Evolutionary conservation across 2,797 vertebrate species (phyloP).

Genomic region (Etheostoma perlongum): DNA sequence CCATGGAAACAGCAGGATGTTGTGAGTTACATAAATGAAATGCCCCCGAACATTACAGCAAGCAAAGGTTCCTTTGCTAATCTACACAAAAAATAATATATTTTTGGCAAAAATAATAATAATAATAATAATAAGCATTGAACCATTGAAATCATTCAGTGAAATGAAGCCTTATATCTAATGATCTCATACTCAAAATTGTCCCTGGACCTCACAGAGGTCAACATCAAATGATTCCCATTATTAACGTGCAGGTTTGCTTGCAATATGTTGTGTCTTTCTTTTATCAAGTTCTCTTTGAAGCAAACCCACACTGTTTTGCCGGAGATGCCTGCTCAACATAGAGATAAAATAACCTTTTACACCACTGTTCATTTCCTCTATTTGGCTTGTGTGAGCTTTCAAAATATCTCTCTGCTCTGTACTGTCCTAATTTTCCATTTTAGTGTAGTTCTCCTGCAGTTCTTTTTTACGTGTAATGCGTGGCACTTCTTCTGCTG

Average conservation of each 20-base stretch:
- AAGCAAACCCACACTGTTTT: background rate
- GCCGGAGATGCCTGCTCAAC: no score
- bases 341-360: no score
- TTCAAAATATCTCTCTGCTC: background rate
- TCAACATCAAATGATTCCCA: background rate
- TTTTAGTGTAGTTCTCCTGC: no score
- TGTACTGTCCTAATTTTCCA: background rate
- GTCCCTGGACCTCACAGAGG: background rate
- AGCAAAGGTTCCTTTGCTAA: slow-evolving; percentile 43
- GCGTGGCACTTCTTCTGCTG: no score
- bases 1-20: slow-evolving; percentile 58
- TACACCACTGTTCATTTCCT: no score
- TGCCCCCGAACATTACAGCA: slow-evolving; percentile 5
- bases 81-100: background rate
- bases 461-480: no score
- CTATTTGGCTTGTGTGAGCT: background rate
- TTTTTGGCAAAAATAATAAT: no score
- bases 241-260: background rate
- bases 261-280: background rate
- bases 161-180: background rate
- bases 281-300: background rate
- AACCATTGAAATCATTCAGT: background rate
- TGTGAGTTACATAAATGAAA: slow-evolving; percentile 57
- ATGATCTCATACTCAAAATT: no score
- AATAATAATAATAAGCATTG: no score